Evolutionary conservation across 2,797 vertebrate species (phyloP), one percentile per base, ranked within the genome.

Genomic region (Helostoma temminkii): DNA sequence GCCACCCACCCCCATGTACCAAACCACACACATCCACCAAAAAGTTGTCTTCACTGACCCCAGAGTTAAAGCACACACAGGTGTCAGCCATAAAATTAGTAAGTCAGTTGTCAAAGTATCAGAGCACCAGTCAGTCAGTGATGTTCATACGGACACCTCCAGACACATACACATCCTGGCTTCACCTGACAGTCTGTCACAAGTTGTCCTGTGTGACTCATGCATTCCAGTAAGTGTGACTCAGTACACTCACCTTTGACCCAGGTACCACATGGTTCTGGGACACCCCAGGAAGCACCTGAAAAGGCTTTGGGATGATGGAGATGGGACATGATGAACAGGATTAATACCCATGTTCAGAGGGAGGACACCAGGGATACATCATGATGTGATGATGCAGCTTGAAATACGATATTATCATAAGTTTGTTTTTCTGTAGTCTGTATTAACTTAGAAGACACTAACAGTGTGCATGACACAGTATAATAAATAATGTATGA

Each of bases 211-310:
- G 1, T 12, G 66, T 57, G 71, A 70, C 49, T 74, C 62, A 66
- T 10, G 5, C 22, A 47, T n/a, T 36, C 19, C 50, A 47, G 15
- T 19, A 45, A 34, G 24, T n/a, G 7, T 66, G 61, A 66, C 45
- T 66, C 71, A 65, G 37, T 5, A 21, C 19, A n/a, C 43, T 48
- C 4, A 63, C 58, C 63, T 72, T 55, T 68, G 47, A 71, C 42
- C 66, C 36, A 48, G 18, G 62, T 54, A 18, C 61, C 56, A n/a
- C 0, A 14, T 43, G 60, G 5, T 19, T 70, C 16, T 45, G 48
- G 34, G 59, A 58, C 47, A 24, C 46, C 11, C 19, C 37, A n/a
- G 30, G 25, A 21, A 65, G 14, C 60, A 30, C 50, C 54, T 61
- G 32, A 32, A 39, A 45, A 49, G 32, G 34, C 15, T 70, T 48